phyloP scores from a whole-genome alignment of 2,113 vertebrate species.

The Capricornis sumatraensis region DNA sequence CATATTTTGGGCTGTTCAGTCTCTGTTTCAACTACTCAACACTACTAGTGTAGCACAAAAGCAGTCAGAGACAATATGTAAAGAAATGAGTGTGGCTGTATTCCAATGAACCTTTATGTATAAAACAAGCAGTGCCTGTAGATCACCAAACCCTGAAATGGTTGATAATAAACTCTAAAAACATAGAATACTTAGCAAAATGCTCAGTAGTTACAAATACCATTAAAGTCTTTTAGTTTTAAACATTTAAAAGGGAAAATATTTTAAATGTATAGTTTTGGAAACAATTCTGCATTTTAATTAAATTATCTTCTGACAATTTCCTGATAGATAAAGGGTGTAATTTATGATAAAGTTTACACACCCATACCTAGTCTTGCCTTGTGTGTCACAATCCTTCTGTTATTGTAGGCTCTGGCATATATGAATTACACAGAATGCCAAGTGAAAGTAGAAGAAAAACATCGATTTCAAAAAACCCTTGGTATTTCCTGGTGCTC shows the following conservation, averaged over 20 bases:
- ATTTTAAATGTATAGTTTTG: not conserved
- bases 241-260: not conserved
- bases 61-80: not conserved
- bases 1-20: not conserved
- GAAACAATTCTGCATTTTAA: not conserved
- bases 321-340: not conserved
- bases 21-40: not conserved
- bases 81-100: not conserved
- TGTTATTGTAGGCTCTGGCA: not conserved
- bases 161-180: not conserved
- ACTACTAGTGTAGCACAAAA: not conserved
- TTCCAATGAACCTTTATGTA: not conserved
- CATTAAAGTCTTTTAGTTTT: not conserved
- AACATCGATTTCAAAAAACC: not conserved
- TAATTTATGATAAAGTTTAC: not conserved
- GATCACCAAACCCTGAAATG: not conserved
- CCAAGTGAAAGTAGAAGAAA: not conserved
- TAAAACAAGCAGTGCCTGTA: not conserved
- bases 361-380: not conserved
- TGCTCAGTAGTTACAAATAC: not conserved
- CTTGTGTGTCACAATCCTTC: not conserved
- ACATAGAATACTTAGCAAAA: not conserved
- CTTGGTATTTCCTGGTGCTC: not conserved
- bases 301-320: not conserved
- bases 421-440: not conserved